Base-by-base conservation (phyloP, 2,113 vertebrate species). In the Takifugu flavidus region DNA sequence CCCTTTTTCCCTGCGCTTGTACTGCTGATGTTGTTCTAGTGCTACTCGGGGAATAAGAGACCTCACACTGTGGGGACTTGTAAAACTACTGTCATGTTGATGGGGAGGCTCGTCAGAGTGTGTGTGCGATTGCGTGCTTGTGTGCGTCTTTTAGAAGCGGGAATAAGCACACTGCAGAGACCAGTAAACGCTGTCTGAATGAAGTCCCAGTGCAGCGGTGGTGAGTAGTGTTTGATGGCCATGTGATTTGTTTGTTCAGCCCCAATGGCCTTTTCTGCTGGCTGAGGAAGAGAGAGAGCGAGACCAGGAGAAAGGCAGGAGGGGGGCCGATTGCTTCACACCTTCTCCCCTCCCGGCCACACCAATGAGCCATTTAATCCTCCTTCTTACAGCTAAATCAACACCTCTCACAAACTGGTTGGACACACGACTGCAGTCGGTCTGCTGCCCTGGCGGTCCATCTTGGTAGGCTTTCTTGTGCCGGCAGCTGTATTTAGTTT, bases 291-390 rank as follows among this genome's bases (percentile, higher is more conserved):
- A 55, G 65, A 61, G 54, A 51, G 26, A 61, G 64, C 64, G 53
- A 56, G 45, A 62, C 25, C 27, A 27, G 53, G 65, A 55, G 59
- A 51, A 72, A 70, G 80, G 54, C 63, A 88, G 88, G 90, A 63
- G 6, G 45, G 87, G 89, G 90, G 86, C 77, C 88, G 88, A 90
- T 91, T 91, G 84, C 93, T 92, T 91, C 91, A 87, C 91, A 91
- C 92, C 91, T 92, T 91, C 89, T 89, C 92, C 90, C 89, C 91
- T 77, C 72, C 91, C 90, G 85, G 87, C 91, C 77, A 91, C 92
- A 91, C 94, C 92, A 95, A 95, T 95, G 94, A 96, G 90, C 91
- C 93, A 77, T 95, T 95, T 96, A 94, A 96, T 94, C 90, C 90
- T 91, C 87, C 89, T 85, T 84, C 87, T 88, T 91, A 88, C 89